Evolutionary conservation across 2,888 invertebrate genomes (phyloP).

Genomic region (Julus scanicus): DNA sequence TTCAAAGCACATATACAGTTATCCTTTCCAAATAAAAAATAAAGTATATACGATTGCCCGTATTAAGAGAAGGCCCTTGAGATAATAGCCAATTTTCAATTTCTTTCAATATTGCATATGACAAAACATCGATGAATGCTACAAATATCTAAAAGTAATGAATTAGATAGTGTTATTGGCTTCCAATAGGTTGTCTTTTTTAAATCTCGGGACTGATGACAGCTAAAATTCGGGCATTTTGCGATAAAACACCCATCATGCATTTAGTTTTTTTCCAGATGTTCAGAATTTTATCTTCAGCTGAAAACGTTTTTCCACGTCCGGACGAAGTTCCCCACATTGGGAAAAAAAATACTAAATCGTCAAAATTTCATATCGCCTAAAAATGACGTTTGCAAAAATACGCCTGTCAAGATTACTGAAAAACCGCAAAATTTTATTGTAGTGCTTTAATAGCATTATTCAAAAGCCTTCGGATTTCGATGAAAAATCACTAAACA

Average conservation of each 20-base stretch:
- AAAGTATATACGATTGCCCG: too few relatives aligned
- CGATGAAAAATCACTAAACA: too few relatives aligned
- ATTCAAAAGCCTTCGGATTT: too few relatives aligned
- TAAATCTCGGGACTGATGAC: background rate
- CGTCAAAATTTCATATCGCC: background rate
- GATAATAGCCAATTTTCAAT: too few relatives aligned
- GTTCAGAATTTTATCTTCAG: background rate
- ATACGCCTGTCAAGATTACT: too few relatives aligned
- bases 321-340: background rate
- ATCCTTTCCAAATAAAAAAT: too few relatives aligned
- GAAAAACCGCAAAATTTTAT: too few relatives aligned
- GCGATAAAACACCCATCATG: background rate
- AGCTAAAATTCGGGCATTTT: background rate
- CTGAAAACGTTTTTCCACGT: slow-evolving; percentile 3
- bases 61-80: too few relatives aligned
- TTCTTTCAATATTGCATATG: background rate
- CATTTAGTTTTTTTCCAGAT: slow-evolving; percentile 1
- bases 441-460: too few relatives aligned
- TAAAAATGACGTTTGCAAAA: too few relatives aligned
- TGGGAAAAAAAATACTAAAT: background rate
- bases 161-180: background rate
- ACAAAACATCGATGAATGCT: background rate
- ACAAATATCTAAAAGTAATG: background rate
- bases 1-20: too few relatives aligned
- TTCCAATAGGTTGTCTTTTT: background rate